Evolutionary conservation across 2,888 invertebrate genomes (phyloP).

Genomic region (Caenorhabditis afra): DNA sequence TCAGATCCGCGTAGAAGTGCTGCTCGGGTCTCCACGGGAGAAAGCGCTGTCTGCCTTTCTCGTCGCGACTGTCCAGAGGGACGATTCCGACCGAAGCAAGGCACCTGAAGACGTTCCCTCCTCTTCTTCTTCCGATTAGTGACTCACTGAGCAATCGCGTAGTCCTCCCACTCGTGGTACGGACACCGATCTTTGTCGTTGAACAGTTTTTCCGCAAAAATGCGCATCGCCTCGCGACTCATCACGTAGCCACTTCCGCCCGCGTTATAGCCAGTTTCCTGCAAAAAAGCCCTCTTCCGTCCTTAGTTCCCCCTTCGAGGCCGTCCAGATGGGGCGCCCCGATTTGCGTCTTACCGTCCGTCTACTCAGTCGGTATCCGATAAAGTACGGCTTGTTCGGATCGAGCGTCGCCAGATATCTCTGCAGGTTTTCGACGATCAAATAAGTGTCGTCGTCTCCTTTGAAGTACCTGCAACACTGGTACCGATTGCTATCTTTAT

Average conservation of each 20-base stretch:
- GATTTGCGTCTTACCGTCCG: constrained; percentile 60
- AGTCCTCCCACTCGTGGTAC: constrained; percentile 73
- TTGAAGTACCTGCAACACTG: constrained; percentile 69
- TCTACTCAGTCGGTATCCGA: constrained; percentile 68
- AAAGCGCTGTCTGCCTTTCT: constrained; percentile 66
- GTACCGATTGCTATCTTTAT: background rate
- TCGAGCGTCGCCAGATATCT: constrained; percentile 63
- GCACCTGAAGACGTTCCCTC: constrained; percentile 52
- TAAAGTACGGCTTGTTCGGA: constrained; percentile 67
- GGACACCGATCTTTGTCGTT: constrained; percentile 61
- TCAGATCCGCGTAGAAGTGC: constrained; percentile 67
- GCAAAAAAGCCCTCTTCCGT: constrained; percentile 14
- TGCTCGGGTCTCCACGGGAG: constrained; percentile 71
- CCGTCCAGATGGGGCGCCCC: constrained; percentile 29
- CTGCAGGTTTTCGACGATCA: constrained; percentile 66
- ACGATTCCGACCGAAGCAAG: constrained; percentile 54
- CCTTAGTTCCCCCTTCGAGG: background rate
- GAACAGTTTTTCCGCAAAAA: constrained; percentile 67
- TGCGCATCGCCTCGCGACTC: constrained; percentile 66
- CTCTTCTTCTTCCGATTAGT: background rate
- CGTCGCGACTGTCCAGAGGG: constrained; percentile 65
- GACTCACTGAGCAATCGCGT: constrained; percentile 66
- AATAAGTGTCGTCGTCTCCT: constrained; percentile 72
- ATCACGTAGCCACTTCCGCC: constrained; percentile 71
- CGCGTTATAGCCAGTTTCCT: constrained; percentile 68